Conservation (phyloP, 92 coral and sea anemone genomes). For the Zoanthus solanderi region DNA sequence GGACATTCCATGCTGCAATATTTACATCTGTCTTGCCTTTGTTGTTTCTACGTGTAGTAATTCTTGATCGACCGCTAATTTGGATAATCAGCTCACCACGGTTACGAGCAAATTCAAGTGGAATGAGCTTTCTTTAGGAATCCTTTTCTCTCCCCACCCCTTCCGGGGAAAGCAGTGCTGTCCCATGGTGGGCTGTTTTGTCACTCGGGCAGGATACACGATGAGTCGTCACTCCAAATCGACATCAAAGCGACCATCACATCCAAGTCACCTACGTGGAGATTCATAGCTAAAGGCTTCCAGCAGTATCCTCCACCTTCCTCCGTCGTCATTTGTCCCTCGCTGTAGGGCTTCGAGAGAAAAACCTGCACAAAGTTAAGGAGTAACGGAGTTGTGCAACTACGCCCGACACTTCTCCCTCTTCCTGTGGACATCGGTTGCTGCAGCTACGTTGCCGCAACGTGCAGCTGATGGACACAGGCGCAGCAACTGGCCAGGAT, state of each 20-base stretch:
- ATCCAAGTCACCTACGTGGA: constrained; percentile 10
- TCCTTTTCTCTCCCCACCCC: not conserved
- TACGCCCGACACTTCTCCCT: constrained; percentile 24
- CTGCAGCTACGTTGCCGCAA: constrained; percentile 24
- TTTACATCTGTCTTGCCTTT: not conserved
- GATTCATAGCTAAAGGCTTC: constrained; percentile 21
- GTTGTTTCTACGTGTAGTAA: not conserved
- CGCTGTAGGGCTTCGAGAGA: constrained; percentile 23
- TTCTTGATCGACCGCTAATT: not conserved
- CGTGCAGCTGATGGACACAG: constrained; percentile 24
- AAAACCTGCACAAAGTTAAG: constrained; percentile 30
- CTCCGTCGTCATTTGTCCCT: constrained; percentile 19
- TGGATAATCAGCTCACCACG: constrained; percentile 6
- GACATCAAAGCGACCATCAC: constrained; percentile 20
- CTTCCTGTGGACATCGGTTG: constrained; percentile 30
- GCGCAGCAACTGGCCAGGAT: constrained; percentile 24
- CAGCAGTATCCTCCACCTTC: constrained; percentile 12
- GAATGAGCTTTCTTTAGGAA: constrained; percentile 1
- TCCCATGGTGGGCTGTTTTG: not conserved
- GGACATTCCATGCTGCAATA: constrained; percentile 5
- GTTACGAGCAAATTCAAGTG: not conserved
- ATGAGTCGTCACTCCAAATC: constrained; percentile 10
- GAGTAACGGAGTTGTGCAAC: constrained; percentile 37
- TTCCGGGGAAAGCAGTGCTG: constrained; percentile 10
- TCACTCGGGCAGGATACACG: constrained; percentile 18